Evolutionary conservation across 1,140 invertebrate genomes (phyloP), one percentile per base, ranked within the genome.

Genomic region (Metaphire vulgaris): DNA sequence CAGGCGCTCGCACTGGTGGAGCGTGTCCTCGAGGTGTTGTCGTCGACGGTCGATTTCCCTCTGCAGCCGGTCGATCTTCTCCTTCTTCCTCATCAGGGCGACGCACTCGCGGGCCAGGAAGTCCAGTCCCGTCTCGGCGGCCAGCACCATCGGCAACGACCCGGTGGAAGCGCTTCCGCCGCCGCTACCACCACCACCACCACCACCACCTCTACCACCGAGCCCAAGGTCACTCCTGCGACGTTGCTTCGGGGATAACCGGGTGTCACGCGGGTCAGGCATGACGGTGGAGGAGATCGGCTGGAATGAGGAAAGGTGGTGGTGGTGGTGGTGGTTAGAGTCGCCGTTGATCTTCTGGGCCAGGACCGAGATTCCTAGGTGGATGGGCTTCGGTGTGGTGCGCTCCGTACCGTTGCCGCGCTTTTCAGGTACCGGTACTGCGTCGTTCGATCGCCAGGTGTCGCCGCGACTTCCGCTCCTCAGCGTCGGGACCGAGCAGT

Each of bases 1-100:
- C 6, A 56, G 41, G 6, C 41, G 6, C 41, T 56, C 41, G 41
- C 41, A 56, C 80, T 90, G 89, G 1, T 90, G 81, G 2, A 88
- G 87, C 72, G 89, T 89, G 77, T 90, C 89, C 80, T 90, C 89
- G 21, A 91, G 88, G 80, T 90, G 89, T 77, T 88, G 87, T 72
- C 89, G 85, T 1, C 90, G 81, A 34, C 89, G 85, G 1, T 90
- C 89, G 75, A 91, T 91, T 82, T 91, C 90, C 12, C 89, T 88
- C 81, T 90, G 90, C 69, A 91, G 88, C 77, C 34, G 32, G 16
- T 21, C n/a, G 31, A 73, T 31, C 28, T 73, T 73, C 34, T 73
- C 72, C 28, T 73, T 31, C 41, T 73, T 73, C 72, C 21, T 56
- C 41, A 6, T 56, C 41, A 56, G 41, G 21, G 41, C 41, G 6